A percentile compares a stretch with the other conserved stretches of the same genome.
Conservation (phyloP, 2,888 invertebrate genomes). For the Seira sanloemensis region DNA sequence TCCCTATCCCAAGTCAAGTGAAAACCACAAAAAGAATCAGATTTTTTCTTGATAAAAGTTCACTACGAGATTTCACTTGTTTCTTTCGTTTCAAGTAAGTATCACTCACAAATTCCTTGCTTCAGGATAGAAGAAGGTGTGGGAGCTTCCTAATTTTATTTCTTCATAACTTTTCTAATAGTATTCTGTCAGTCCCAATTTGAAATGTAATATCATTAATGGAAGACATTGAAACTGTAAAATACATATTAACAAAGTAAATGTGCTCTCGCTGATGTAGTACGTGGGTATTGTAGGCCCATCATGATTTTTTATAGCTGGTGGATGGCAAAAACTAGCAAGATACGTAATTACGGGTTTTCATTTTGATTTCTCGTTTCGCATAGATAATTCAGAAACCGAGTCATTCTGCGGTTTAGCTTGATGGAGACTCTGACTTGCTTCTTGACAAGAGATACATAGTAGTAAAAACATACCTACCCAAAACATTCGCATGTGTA, state of each 20-base stretch:
- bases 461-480: neutral
- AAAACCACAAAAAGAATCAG: constrained; percentile 49
- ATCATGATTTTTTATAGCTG: neutral
- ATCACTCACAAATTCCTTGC: neutral
- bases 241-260: neutral
- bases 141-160: neutral
- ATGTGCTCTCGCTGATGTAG: too few relatives aligned
- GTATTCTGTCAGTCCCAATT: neutral
- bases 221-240: neutral
- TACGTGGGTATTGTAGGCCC: too few relatives aligned
- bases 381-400: constrained; percentile 60
- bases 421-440: neutral
- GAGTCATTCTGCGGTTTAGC: constrained; percentile 54
- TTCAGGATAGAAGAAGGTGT: neutral
- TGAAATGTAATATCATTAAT: neutral
- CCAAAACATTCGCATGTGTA: neutral
- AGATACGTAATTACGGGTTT: constrained; percentile 56
- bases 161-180: neutral
- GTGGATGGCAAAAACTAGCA: neutral
- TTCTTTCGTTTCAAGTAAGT: neutral
- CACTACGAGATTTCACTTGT: constrained; percentile 27
- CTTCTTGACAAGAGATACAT: neutral
- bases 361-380: constrained; percentile 62
- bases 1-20: constrained; percentile 57
- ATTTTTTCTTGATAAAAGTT: constrained; percentile 50